phyloP scores from a whole-genome alignment of 2,888 invertebrate genomes.

The Spodoptera picta region DNA sequence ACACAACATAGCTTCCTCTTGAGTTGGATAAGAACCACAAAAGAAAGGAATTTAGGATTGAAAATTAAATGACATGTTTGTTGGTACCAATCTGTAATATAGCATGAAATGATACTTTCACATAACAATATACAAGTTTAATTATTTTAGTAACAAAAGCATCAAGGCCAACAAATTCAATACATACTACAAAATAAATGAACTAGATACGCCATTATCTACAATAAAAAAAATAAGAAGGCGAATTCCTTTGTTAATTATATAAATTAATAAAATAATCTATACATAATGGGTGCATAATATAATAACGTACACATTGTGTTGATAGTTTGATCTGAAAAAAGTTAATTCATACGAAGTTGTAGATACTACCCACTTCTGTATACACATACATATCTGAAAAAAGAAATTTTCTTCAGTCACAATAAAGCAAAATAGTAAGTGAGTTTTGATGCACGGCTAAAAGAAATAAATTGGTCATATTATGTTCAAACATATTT shows the following conservation, averaged over 20 bases:
- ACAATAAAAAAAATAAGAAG: slow-evolving; percentile 69
- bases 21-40: neutral
- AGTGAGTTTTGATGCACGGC: slow-evolving; percentile 7
- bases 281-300: slow-evolving; percentile 71
- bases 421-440: slow-evolving; percentile 22
- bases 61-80: slow-evolving; percentile 57
- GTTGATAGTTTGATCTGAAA: slow-evolving; percentile 63
- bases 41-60: slow-evolving; percentile 2
- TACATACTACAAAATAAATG: slow-evolving; percentile 74
- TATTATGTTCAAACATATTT: slow-evolving; percentile 8
- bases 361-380: slow-evolving; percentile 56
- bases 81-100: slow-evolving; percentile 78
- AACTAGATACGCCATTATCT: slow-evolving; percentile 70
- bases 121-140: slow-evolving; percentile 78
- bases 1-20: too few species aligned
- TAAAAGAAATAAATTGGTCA: slow-evolving; percentile 15
- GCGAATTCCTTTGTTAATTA: slow-evolving; percentile 61
- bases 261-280: slow-evolving; percentile 70
- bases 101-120: slow-evolving; percentile 73
- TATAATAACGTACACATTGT: slow-evolving; percentile 66
- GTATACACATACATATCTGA: slow-evolving; percentile 63
- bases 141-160: slow-evolving; percentile 71
- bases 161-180: slow-evolving; percentile 71
- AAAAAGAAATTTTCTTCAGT: slow-evolving; percentile 55
- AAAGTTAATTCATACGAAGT: slow-evolving; percentile 44